Evolutionary conservation across 2,113 vertebrate genomes (phyloP), one percentile per base, ranked within the genome.

Genomic region (Sebastes schlegelii): DNA sequence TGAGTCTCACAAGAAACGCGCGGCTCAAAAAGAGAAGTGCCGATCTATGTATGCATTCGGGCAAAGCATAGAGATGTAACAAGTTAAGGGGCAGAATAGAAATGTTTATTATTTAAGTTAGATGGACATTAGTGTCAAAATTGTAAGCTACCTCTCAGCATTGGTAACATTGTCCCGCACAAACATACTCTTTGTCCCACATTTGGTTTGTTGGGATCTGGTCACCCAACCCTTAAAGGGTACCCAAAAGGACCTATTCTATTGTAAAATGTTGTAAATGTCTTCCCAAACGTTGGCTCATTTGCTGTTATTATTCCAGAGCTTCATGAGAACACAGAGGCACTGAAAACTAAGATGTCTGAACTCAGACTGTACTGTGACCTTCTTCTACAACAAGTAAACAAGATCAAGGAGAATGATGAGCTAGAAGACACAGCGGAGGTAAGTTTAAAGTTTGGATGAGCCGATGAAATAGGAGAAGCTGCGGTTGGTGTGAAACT

Each of bases 311-410:
- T 57, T 81, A 79, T 88, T 77, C 67, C 74, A 99, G 98, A 99
- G 90, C 96, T 99, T 87, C 97, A 97, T 87, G 98, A 99, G 95
- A 98, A 97, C 91, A 97, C 97, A 45, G 97, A 98, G 92, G 95
- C 96, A 45, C 92, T 99, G 92, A 99, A 97, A 95, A 99, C 96
- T 17, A 99, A 99, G 95, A 98, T 99, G 97, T 98, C 97, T 43
- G 98, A 99, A 92, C 96, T 99, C 79, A 94, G 98, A 89, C 94
- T 99, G 63, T 99, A 99, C 95, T 99, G 98, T 94, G 97, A 99
- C 95, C 97, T 99, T 80, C 97, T 99, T 74, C 97, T 99, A 81
- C 97, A 98, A 87, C 98, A 99, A 97, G 98, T 99, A 79, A 96
- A 96, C 94, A 99, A 96, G 94, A 97, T 98, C 85, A 93, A 95